Percentiles rank a stretch among this genome's conserved stretches.
Conservation (phyloP, 37 sponge, comb jelly and placozoan species). For the Bolinopsis microptera region DNA sequence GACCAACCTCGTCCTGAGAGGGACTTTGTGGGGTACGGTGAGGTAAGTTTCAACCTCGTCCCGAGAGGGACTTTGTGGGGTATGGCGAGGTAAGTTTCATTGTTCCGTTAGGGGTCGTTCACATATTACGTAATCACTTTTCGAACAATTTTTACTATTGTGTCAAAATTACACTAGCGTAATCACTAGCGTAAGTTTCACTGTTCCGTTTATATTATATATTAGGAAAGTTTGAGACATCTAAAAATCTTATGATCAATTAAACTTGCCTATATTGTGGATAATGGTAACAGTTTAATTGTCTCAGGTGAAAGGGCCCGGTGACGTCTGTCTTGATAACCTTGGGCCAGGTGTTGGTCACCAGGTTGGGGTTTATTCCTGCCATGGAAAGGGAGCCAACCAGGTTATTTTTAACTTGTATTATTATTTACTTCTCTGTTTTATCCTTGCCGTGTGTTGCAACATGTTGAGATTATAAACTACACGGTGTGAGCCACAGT, state of each 20-base stretch:
- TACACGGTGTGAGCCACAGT: neutral
- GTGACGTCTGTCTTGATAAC: conserved; percentile 33
- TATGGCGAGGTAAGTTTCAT: conserved; percentile 51
- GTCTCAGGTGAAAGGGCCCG: conserved; percentile 26
- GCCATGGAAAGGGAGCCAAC: conserved; percentile 10
- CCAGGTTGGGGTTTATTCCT: conserved; percentile 13
- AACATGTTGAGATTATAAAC: no score
- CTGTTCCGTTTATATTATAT: no score
- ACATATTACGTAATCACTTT: no score
- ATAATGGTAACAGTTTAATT: no score
- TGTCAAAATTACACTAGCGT: no score
- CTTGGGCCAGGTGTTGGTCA: neutral
- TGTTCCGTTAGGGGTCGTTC: no score
- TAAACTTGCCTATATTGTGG: no score
- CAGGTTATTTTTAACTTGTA: conserved; percentile 8
- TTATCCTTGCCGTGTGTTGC: neutral
- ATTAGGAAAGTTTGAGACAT: no score
- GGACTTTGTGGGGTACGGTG: conserved; percentile 33
- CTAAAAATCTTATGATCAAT: no score
- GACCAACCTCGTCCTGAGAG: conserved; percentile 18
- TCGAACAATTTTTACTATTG: no score
- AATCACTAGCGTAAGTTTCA: no score
- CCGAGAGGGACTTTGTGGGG: conserved; percentile 34
- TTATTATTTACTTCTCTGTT: neutral
- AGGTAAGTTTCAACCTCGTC: conserved; percentile 13